Conservation (phyloP, 1,140 invertebrate genomes). For the Copidosoma floridanum region DNA sequence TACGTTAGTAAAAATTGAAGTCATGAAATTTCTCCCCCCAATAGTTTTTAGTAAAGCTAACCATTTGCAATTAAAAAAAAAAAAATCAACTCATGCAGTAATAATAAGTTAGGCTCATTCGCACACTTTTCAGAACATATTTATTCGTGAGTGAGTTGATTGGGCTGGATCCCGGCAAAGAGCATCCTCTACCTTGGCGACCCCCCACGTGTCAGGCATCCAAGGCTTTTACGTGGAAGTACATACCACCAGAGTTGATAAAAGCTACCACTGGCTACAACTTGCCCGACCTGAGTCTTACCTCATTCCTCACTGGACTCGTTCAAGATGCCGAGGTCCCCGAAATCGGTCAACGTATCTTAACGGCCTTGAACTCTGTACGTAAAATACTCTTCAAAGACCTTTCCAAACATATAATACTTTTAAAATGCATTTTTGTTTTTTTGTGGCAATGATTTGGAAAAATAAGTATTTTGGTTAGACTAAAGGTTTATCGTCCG, state of each 20-base stretch:
- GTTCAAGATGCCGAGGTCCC: constrained; percentile 59
- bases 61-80: not conserved
- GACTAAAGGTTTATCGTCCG: no score
- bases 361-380: constrained; percentile 69
- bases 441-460: no score
- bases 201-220: constrained; percentile 66
- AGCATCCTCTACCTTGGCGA: constrained; percentile 74
- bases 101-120: no score
- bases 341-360: constrained; percentile 75
- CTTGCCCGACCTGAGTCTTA: constrained; percentile 34
- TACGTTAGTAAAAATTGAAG: no score
- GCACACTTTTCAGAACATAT: constrained; percentile 50
- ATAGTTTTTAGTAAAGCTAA: no score
- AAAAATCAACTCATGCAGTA: not conserved
- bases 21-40: no score
- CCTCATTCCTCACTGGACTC: constrained; percentile 32
- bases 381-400: no score
- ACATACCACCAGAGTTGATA: constrained; percentile 42
- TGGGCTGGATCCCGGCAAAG: constrained; percentile 58
- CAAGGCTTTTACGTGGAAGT: constrained; percentile 49
- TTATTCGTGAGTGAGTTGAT: constrained; percentile 61
- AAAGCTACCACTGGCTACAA: constrained; percentile 27
- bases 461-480: no score
- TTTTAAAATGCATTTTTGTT: no score
- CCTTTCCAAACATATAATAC: no score